phyloP scores from a whole-genome alignment of 2,797 vertebrate genomes.

The Xiphorhynchus erythropygius region DNA sequence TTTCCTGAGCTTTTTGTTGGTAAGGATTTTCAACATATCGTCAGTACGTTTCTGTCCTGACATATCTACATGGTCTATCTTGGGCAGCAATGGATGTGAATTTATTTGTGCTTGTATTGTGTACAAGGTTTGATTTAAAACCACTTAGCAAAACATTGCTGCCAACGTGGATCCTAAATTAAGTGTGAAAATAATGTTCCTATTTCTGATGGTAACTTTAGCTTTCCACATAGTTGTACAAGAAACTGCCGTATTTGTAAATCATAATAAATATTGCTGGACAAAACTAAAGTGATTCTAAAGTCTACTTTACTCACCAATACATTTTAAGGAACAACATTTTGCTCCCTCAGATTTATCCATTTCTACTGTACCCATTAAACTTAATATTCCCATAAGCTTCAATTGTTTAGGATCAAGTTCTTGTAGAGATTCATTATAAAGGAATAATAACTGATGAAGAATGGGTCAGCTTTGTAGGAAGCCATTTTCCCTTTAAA shows the following conservation, averaged over 20 bases:
- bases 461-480: background rate
- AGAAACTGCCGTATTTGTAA: background rate
- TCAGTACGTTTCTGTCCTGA: background rate
- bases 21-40: background rate
- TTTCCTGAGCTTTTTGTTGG: background rate
- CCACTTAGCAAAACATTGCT: background rate
- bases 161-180: background rate
- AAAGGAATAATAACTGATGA: constrained; percentile 15
- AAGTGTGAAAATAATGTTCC: background rate
- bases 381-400: background rate
- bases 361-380: background rate
- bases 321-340: background rate
- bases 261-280: background rate
- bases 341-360: background rate
- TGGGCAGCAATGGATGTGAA: background rate
- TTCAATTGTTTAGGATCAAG: background rate
- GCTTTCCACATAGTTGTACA: background rate
- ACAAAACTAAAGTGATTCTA: background rate
- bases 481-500: background rate
- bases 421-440: constrained; percentile 18
- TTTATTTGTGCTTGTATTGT: background rate
- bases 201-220: background rate
- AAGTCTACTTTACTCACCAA: background rate
- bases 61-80: fast-evolving
- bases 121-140: background rate